Base-by-base conservation (phyloP, 53 echinoderm and acorn worm genomes). In the Holothuria leucospilota region DNA sequence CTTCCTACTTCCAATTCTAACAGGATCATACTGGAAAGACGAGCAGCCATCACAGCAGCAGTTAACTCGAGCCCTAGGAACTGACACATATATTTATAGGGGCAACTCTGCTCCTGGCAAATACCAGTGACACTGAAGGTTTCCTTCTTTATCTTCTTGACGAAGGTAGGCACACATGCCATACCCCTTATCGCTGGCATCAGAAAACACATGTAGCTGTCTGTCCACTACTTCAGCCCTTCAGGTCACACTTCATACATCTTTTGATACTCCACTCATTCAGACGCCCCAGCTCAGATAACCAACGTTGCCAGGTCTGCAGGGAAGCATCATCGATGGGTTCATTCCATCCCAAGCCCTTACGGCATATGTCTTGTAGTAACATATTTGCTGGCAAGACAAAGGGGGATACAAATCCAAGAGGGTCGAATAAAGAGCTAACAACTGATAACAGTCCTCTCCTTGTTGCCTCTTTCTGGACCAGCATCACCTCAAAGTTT, bases 181-280 rank as follows among this genome's bases (percentile, higher is more conserved):
- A 82, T 86, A 90, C 23, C 86, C 90, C n/a, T 58, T 39, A 16
- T 81, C 90, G 40, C 85, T 85, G 5, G 90, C 90, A 82, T 90
- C 86, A 40, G 81, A 68, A 56, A 90, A 90, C 9, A 81, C 59
- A 63, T 90, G 86, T 10, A 86, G 28, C 66, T 90, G 85, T 16
- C 69, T 72, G 41, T 85, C 59, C 51, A n/a, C 69, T n/a, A 71
- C 63, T 21, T 78, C 78, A 58, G 16, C 62, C n/a, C 38, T 40
- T 23, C 15, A 85, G 34, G 53, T 83, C 27, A 34, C 85, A 85
- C 21, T 85, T 90, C 62, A 61, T 72, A 39, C 90, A 90, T 63
- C 90, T 90, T 23, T 85, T 78, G 21, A 91, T 71, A 25, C 14
- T 41, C 77, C 82, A 60, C 0, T 82, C 23, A 51, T 87, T 71